Percentiles rank a stretch among this genome's conserved stretches.
These are phyloP conservation scores for Hucho hucho DNA, from an alignment of 2,113 vertebrate species.

Conservation along the genomic window DNA sequence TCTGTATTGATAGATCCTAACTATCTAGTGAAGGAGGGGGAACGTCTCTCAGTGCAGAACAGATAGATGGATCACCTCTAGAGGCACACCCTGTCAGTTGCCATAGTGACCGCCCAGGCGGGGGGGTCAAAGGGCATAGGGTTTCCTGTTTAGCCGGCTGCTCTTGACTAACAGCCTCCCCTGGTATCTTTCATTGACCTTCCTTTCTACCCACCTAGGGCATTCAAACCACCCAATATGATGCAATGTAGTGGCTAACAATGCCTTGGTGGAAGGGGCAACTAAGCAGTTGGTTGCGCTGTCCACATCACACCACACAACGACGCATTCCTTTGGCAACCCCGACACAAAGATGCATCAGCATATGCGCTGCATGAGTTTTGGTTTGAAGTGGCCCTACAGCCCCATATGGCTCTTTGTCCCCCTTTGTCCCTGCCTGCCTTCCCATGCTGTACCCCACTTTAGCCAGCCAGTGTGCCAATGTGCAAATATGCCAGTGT, in stretches of 20 bases:
- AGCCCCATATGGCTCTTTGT: not conserved
- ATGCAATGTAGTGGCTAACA: not conserved
- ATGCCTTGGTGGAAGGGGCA: not conserved
- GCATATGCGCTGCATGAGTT: constrained; percentile 1
- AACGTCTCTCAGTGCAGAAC: not conserved
- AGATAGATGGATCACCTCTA: not conserved
- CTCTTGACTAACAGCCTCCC: not conserved
- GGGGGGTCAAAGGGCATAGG: not conserved
- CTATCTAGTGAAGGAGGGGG: not conserved
- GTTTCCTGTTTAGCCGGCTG: not conserved
- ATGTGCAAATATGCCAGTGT: not conserved
- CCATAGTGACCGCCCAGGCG: not conserved
- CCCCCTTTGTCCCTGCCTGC: constrained; percentile 1
- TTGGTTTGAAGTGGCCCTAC: not conserved
- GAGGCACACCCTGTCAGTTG: constrained; percentile 8
- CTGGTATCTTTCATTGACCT: not conserved
- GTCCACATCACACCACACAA: not conserved
- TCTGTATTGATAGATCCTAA: too few relatives aligned
- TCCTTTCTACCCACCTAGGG: not conserved
- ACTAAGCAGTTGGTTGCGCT: too few relatives aligned
- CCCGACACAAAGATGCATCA: not conserved
- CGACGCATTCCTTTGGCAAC: not conserved
- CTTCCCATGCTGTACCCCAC: not conserved
- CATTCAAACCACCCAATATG: not conserved
- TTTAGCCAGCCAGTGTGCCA: not conserved